phyloP scores from a whole-genome alignment of 2,797 vertebrate genomes.

The Bradypus variegatus region DNA sequence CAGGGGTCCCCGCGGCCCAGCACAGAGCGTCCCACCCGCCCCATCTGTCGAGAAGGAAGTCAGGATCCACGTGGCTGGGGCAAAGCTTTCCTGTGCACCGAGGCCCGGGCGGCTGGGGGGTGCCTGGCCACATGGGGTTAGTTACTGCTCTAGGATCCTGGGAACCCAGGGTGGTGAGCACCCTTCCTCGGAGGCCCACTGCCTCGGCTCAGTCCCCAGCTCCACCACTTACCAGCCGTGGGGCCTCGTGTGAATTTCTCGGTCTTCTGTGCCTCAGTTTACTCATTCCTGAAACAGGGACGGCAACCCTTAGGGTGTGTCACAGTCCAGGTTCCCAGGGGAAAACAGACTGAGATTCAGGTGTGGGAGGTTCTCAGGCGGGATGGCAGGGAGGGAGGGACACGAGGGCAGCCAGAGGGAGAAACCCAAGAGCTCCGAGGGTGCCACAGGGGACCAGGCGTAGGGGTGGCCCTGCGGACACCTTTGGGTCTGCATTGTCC shows the following conservation, averaged over 20 bases:
- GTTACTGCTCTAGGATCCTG: background rate
- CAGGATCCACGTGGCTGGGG: background rate
- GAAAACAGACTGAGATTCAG: too few relatives aligned
- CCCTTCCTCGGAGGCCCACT: background rate
- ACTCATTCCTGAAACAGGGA: background rate
- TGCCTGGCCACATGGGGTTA: too few relatives aligned
- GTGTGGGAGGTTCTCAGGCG: background rate
- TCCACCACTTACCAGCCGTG: rapidly evolving
- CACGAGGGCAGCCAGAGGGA: background rate
- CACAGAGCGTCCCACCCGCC: background rate
- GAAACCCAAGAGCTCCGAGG: rapidly evolving
- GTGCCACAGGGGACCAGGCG: too few relatives aligned
- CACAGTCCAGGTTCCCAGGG: background rate
- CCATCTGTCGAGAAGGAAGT: background rate
- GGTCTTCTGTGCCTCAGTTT: background rate
- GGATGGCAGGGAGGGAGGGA: background rate
- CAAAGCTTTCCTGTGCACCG: too few relatives aligned
- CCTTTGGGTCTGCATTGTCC: too few relatives aligned
- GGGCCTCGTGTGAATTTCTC: background rate
- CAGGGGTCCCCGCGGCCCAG: too few relatives aligned
- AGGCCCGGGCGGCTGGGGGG: background rate
- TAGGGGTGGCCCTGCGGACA: background rate
- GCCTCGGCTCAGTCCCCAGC: background rate
- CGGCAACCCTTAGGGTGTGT: background rate
- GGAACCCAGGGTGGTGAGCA: background rate